Evolutionary conservation across 64 coral and sea anemone species (phyloP), one percentile per base, ranked within the genome.

Genomic region (Anthopleura sola): DNA sequence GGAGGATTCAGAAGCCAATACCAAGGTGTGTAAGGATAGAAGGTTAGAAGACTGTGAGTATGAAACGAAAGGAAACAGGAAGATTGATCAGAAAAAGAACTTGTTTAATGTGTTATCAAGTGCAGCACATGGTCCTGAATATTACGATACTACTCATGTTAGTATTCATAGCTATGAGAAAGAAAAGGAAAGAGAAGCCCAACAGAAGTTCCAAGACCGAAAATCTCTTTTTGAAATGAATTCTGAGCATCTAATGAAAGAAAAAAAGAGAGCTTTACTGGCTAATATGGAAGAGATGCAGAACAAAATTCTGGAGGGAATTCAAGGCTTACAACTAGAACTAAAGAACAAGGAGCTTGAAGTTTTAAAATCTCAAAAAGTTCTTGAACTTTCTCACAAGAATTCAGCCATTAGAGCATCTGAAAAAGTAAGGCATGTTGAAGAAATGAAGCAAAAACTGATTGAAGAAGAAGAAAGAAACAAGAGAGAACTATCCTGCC

Each of bases 401-500:
- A 89, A 89, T 40, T 92, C 39, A 57, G 90, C 78, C 17, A 87
- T 79, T 32, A 85, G 84, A 81, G 87, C 79, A 26, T 91, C 82
- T 23, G 89, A 84, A 39, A 92, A 92, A 55, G 71, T 92, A 5
- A 85, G 86, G 55, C 83, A 87, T 56, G 87, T 92, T 37, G 87
- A 75, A 32, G 66, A 71, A 38, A 58, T 83, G 31, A 82, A 83
- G 14, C 55, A 90, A 40, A 80, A 87, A 56, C 66, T 88, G 17
- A 47, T 90, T 58, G 91, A 79, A 90, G 86, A 97, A 81, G 90
- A 92, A 51, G 53, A 77, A 23, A 88, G 40, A 76, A 87, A 93
- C 14, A 97, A 87, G 82, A 75, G 89, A 56, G 84, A 90, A 36
- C 21, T 97, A 38, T 49, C 77, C 44, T 28, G 85, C 1, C 81